Percentiles rank a stretch among this genome's conserved stretches.
phyloP scores from a whole-genome alignment of 2,888 invertebrate species.

The Acanthosepion pharaonis region DNA sequence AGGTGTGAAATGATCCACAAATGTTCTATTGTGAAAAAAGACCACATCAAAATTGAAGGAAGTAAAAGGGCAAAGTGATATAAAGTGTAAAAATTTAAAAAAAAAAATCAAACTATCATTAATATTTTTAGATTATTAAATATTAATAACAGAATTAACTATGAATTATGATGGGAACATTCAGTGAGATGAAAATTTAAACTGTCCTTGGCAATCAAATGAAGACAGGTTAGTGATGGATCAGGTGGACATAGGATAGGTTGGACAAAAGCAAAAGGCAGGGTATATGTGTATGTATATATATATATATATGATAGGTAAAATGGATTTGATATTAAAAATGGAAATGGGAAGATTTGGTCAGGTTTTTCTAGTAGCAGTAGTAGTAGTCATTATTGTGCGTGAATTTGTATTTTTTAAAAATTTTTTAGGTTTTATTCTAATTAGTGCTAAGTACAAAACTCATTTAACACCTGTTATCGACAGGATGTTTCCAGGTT shows the following conservation, averaged over 20 bases:
- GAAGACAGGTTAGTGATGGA: not conserved
- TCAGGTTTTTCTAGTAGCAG: not conserved
- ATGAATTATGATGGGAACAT: not conserved
- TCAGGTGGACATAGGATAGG: not conserved
- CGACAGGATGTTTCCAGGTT: constrained; percentile 44
- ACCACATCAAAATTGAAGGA: not conserved
- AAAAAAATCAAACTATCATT: not conserved
- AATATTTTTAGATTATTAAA: not conserved
- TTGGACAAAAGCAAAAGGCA: not conserved
- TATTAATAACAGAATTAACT: not conserved
- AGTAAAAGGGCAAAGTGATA: no score
- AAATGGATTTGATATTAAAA: not conserved
- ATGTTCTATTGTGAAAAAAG: no score
- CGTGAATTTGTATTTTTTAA: not conserved
- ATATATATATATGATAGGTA: not conserved
- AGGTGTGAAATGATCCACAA: constrained; percentile 3
- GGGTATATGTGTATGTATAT: no score
- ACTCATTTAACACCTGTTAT: constrained; percentile 46
- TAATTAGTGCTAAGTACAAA: constrained; percentile 45
- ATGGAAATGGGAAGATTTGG: not conserved
- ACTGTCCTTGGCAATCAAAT: not conserved
- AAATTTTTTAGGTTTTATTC: not conserved
- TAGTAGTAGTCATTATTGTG: constrained; percentile 4
- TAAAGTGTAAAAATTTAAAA: not conserved
- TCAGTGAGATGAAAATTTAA: not conserved